Conservation (phyloP, 2,797 vertebrate species). For the Anguilla anguilla region DNA sequence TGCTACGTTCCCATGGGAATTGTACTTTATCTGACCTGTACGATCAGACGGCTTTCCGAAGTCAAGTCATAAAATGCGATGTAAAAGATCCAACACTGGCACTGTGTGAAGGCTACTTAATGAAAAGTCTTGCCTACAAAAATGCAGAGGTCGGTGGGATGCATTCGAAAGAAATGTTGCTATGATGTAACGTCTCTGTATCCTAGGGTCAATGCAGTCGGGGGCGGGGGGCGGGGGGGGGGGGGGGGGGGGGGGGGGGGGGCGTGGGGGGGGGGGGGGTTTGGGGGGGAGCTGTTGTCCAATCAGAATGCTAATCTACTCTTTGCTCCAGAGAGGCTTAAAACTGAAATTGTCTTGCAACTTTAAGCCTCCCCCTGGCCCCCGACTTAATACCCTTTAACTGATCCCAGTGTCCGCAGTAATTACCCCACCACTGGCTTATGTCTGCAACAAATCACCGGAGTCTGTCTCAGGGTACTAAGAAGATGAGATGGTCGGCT, state of each 20-base stretch:
- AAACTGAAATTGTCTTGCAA: conserved; percentile 10
- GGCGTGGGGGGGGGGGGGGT: too few relatives aligned
- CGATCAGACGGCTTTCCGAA: neutral
- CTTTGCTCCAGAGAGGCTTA: neutral
- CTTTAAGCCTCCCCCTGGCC: neutral
- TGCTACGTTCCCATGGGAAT: too few relatives aligned
- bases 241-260: too few relatives aligned
- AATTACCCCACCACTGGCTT: conserved; percentile 15
- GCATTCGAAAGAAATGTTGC: neutral
- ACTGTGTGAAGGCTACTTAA: neutral
- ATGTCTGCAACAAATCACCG: neutral
- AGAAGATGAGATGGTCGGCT: neutral
- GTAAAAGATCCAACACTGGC: neutral
- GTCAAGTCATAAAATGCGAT: neutral
- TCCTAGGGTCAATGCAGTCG: neutral
- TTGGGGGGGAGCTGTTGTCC: neutral
- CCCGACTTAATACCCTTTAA: conserved; percentile 14
- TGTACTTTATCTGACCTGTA: too few relatives aligned
- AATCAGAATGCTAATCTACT: conserved; percentile 12
- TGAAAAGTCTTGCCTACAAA: neutral
- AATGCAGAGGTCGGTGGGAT: neutral
- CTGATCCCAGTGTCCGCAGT: conserved; percentile 4
- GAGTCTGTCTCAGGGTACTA: neutral
- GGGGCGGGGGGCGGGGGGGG: neutral
- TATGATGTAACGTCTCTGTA: conserved; percentile 5